phyloP scores from a whole-genome alignment of 2,888 invertebrate genomes.

The Tromatobia lineatoria region DNA sequence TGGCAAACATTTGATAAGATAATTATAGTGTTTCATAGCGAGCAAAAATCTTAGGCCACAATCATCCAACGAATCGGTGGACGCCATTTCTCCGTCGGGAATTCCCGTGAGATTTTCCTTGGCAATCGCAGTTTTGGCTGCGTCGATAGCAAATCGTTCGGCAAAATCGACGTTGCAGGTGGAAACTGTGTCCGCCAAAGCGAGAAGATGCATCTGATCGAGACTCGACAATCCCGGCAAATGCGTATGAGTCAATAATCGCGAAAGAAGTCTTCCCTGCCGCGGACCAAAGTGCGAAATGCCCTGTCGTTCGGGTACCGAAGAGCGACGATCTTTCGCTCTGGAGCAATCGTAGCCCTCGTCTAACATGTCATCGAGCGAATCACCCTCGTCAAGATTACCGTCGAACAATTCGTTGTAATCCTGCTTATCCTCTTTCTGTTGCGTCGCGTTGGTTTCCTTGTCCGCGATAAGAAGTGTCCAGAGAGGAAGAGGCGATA shows the following conservation, averaged over 20 bases:
- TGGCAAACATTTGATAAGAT: conserved; percentile 96
- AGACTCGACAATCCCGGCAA: conserved; percentile 97
- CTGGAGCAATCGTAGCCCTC: conserved; percentile 89
- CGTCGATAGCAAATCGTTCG: conserved; percentile 91
- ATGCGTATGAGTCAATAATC: conserved; percentile 97
- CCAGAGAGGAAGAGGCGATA: conserved; percentile 98
- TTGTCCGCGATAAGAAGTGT: conserved; percentile 97
- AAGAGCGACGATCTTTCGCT: conserved; percentile 88
- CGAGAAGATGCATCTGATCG: conserved; percentile 99
- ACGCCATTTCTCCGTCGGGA: conserved; percentile 87
- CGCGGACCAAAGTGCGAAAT: conserved; percentile 95
- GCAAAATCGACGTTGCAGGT: conserved; percentile 96
- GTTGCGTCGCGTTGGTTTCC: conserved; percentile 87
- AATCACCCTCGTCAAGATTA: conserved; percentile 92
- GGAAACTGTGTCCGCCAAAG: conserved; percentile 98
- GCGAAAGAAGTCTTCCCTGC: conserved; percentile 94
- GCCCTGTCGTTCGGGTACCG: conserved; percentile 91
- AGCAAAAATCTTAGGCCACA: conserved; percentile 98
- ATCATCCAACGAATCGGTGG: conserved; percentile 96
- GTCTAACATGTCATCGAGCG: conserved; percentile 92
- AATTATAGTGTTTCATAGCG: conserved; percentile 99
- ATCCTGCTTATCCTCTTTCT: conserved; percentile 88
- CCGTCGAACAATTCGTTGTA: conserved; percentile 97
- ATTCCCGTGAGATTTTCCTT: conserved; percentile 89
- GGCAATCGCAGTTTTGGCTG: conserved; percentile 89